Base-by-base conservation (phyloP, 2,888 invertebrate species). In the Cheilosia urbana region DNA sequence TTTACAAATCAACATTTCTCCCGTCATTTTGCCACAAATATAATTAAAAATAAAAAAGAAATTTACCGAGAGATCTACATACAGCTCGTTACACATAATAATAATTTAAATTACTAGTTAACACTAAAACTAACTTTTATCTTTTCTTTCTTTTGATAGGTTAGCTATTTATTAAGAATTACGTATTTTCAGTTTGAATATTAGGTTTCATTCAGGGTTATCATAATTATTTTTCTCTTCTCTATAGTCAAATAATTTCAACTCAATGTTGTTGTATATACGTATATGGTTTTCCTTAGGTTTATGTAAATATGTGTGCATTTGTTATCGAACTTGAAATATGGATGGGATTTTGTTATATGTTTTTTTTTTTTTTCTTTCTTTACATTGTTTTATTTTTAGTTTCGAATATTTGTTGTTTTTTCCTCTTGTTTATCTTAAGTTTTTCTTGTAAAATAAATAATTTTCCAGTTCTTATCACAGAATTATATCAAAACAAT, bases 151-250 rank as follows among this genome's bases (percentile, higher is more conserved):
- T 37, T 53, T 82, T 73, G 40, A 71, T 69, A 71, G 62, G 37
- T 76, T 85, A 81, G 24, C 6, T 27, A 27, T 27, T 76, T 85
- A 72, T 76, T 66, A 77, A 72, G 71, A 72, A 27, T 85, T 85
- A 85, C 85, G 85, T 85, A 85, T 85, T 81, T 81, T 49, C 76
- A 81, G 76, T 85, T 80, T 85, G 80, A 84, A 84, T 80, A 80
- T 71, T 75, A 53, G 47, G 49, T 55, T 66, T 66, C 42, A 34
- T 37, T 49, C 19, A 19, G 30, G 77, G 34, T 65, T 13, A 37
- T 53, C 40, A 37, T 53, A 30, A 9, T 21, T n/a, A 3, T 53
- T 42, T 21, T 49, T 55, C 49, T 42, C 49, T 47, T 53, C 2
- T 63, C 1, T 27, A 13, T 37, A 13, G 37, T 13, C 13, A 37